Evolutionary conservation across 2,797 vertebrate genomes (phyloP).

Genomic region (Chaunax sp.): DNA sequence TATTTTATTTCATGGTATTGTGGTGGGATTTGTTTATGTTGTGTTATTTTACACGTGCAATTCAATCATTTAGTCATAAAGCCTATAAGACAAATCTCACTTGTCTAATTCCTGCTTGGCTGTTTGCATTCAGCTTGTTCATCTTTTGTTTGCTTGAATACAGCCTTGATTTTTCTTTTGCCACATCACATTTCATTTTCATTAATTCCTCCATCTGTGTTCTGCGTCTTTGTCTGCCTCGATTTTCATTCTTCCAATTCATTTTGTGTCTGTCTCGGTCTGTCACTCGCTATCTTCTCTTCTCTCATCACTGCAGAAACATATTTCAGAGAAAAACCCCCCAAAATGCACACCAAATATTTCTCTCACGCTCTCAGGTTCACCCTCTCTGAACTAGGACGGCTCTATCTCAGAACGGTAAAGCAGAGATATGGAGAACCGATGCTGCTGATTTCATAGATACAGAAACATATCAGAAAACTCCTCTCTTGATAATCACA

Average conservation of each 20-base stretch:
- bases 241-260: constrained; percentile 31
- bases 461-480: neutral
- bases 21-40: constrained; percentile 1
- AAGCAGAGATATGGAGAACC: constrained; percentile 12
- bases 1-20: neutral
- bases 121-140: constrained; percentile 33
- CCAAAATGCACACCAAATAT: constrained; percentile 33
- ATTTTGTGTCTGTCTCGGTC: constrained; percentile 21
- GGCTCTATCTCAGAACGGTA: constrained; percentile 22
- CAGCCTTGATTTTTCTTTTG: constrained; percentile 28
- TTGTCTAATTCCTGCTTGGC: constrained; percentile 29
- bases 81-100: constrained; percentile 16
- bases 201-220: constrained; percentile 34
- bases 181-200: constrained; percentile 45
- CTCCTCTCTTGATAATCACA: neutral
- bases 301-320: constrained; percentile 39
- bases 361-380: constrained; percentile 16
- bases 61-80: constrained; percentile 19
- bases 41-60: neutral
- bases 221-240: constrained; percentile 29
- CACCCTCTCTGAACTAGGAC: constrained; percentile 13
- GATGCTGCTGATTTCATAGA: constrained; percentile 19
- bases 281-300: constrained; percentile 34
- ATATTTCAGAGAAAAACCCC: constrained; percentile 39
- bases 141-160: constrained; percentile 41